Evolutionary conservation across 2,797 vertebrate species (phyloP), one percentile per base, ranked within the genome.

Genomic region (Sternarchorhynchus goeldii): DNA sequence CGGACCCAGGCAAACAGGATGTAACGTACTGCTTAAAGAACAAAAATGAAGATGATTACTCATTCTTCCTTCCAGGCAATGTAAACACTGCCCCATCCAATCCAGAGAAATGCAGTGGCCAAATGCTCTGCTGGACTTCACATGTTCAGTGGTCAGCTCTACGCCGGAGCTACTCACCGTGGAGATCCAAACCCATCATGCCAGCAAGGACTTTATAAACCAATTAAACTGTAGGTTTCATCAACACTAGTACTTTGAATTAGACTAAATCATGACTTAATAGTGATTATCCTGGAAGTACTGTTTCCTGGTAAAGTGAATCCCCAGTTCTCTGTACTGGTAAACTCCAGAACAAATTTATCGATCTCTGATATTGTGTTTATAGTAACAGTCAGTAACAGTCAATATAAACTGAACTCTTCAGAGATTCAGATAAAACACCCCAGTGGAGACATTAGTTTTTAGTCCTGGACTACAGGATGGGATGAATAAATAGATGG

Each of bases 131-230:
- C 6, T 55, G 5, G 6, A 77, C 31, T 83, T 82, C 16, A 29
- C 25, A n/a, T 85, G 84, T 65, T 66, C 34, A 7, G 18, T 80
- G 7, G 14, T 56, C 0, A 68, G 31, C 10, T 8, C 53, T 4
- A 58, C 77, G 58, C 84, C 84, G 50, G 25, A 82, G 56, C 63
- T 5, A 31, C 65, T 83, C 62, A 80, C 50, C 3, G 31, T 85
- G 53, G 63, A 83, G 41, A 31, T 85, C 4, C 80, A 6, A 63
- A 81, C 31, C 2, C 29, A 57, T 59, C 55, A 8, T 18, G 31
- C 21, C n/a, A 31, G 0, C 2, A 83, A 55, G 34, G 2, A 0
- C 0, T 62, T 83, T 34, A 0, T 0, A 0, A 0, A 39, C 20
- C 0, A 0, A 12, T 0, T 41, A 2, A 58, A 85, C 75, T 62